Conservation (phyloP, 2,797 vertebrate genomes). For the Sebastes nivosus region DNA sequence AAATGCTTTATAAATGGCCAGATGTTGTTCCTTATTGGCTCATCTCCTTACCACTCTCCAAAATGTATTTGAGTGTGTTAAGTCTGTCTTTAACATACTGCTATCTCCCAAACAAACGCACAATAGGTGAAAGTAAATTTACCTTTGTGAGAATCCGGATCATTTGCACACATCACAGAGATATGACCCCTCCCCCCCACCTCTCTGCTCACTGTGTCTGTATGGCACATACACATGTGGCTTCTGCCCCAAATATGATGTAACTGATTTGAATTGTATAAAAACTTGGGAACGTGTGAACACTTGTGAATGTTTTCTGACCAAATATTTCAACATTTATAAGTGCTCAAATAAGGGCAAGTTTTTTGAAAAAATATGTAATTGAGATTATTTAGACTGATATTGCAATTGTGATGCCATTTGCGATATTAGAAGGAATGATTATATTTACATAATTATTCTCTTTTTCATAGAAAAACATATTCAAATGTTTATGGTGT, state of each 20-base stretch:
- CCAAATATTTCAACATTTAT: neutral
- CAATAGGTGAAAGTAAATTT: neutral
- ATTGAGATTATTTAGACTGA: no score
- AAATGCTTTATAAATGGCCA: no score
- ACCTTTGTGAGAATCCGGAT: neutral
- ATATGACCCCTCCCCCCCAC: neutral
- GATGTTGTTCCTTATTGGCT: neutral
- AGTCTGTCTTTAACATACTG: neutral
- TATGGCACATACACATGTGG: neutral
- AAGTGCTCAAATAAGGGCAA: neutral
- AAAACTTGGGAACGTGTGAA: neutral
- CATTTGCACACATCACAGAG: neutral
- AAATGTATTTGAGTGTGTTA: neutral
- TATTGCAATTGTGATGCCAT: no score
- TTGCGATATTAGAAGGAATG: no score
- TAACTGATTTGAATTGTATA: no score
- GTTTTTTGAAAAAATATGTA: no score
- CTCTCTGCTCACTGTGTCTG: neutral
- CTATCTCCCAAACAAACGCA: neutral
- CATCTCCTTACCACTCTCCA: neutral
- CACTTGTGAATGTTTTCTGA: neutral
- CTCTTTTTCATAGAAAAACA: no score
- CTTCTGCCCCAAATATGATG: neutral
- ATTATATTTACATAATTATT: no score
- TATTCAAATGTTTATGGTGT: no score